These are phyloP conservation scores for Drosophila leonis DNA, from an alignment of 2,888 invertebrate species.

Conservation along the genomic window DNA sequence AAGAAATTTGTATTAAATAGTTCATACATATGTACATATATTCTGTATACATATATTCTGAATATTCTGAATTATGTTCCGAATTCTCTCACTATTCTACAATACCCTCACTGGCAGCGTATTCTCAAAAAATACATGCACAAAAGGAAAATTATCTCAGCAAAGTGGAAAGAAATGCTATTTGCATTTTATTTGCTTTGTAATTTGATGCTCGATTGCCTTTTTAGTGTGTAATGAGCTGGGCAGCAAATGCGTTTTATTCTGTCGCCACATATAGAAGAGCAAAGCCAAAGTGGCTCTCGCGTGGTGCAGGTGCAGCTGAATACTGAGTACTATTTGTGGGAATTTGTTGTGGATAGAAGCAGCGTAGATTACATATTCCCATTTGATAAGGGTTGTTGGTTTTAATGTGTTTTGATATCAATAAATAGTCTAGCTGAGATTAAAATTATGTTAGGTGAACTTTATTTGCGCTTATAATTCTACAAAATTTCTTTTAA, in stretches of 20 bases:
- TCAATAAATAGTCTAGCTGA: background rate
- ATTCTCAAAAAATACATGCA: constrained; percentile 18
- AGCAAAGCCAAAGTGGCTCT: constrained; percentile 15
- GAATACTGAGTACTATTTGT: background rate
- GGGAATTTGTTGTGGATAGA: background rate
- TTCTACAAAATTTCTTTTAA: too few species aligned
- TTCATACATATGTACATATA: background rate
- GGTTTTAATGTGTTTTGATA: constrained; percentile 9
- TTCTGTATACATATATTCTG: background rate
- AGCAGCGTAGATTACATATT: constrained; percentile 2
- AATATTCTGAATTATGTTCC: background rate
- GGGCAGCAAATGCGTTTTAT: constrained; percentile 66
- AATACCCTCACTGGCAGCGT: background rate
- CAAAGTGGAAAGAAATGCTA: constrained; percentile 62
- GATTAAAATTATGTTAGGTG: too few species aligned
- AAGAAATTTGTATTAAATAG: too few species aligned
- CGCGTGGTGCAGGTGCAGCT: constrained; percentile 21
- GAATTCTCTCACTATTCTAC: background rate
- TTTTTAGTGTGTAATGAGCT: constrained; percentile 78
- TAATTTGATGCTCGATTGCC: constrained; percentile 80
- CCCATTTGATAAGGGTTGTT: constrained; percentile 7
- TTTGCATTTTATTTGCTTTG: constrained; percentile 80
- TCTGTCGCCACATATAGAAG: constrained; percentile 35
- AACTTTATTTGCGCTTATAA: background rate
- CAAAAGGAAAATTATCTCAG: constrained; percentile 25